Evolutionary conservation across 1,140 invertebrate species (phyloP), one percentile per base, ranked within the genome.

Genomic region (Drosophila neocordata): DNA sequence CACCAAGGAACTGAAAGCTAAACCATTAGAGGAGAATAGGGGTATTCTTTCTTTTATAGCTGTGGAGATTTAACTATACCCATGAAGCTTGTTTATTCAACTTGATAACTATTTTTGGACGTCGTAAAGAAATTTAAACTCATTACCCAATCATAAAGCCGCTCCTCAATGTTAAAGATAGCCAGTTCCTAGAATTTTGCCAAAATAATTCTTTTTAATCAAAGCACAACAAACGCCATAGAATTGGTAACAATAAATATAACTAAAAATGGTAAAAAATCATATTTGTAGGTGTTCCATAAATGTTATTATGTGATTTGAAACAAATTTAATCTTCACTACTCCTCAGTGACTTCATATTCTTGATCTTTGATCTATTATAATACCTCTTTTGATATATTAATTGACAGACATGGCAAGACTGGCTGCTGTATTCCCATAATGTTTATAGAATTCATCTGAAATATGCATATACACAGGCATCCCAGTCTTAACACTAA

Each of bases 121-220:
- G 7, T 56, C 53, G n/a, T 56, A 56, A 56, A 56, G 8, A 35
- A 56, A 56, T 35, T 56, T 18, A 3, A 34, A 27, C 20, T n/a
- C 20, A 48, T 48, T 48, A 12, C 41, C 41, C 9, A 18, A 48
- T 20, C 41, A 27, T 24, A 53, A 53, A 35, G 27, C 27, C 52
- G 9, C 52, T 31, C 34, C n/a, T 44, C 41, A 15, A 8, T 44
- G 15, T 20, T 2, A 0, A 15, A 15, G n/a, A 18, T 8, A 71
- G n/a, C 79, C 79, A 0, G 0, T 0, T 3, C 15, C 8, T 4
- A 5, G 0, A 5, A 2, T 0, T 5, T 15, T 57, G 60, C 78
- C 20, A 27, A 53, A 82, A 20, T 79, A 82, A 0, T n/a, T n/a
- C n/a, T n/a, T n/a, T n/a, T n/a, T 11, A 20, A 62, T 73, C 3